Conservation (phyloP, 2,797 vertebrate species). For the Centropyge bicolor region DNA sequence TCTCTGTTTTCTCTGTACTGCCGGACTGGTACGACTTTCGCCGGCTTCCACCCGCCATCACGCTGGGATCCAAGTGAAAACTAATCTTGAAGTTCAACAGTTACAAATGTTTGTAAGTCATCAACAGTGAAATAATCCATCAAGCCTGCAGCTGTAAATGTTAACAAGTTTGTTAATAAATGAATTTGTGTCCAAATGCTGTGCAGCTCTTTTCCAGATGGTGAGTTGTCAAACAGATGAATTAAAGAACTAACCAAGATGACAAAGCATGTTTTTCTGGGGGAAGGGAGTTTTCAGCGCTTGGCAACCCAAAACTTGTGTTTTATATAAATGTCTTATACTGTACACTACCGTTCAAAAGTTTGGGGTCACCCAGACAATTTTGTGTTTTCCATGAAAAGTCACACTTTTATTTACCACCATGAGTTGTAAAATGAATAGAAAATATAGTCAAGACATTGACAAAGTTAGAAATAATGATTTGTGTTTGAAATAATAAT, state of each 20-base stretch:
- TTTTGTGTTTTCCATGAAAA: no score
- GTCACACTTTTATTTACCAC: no score
- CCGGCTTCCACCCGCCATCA: background rate
- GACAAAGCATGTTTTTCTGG: background rate
- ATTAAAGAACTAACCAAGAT: constrained; percentile 2
- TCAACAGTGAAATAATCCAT: constrained; percentile 1
- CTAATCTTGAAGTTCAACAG: background rate
- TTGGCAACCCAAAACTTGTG: background rate
- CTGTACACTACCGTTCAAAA: no score
- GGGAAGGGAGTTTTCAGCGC: background rate
- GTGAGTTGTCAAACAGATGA: constrained; percentile 3
- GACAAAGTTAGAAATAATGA: no score
- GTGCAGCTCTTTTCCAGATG: background rate
- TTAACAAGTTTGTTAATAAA: background rate
- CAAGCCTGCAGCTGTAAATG: background rate
- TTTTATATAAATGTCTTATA: background rate
- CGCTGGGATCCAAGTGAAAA: background rate
- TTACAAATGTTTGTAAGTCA: constrained; percentile 1
- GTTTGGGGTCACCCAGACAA: no score
- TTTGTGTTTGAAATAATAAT: no score
- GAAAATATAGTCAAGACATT: no score
- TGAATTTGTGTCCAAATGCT: background rate
- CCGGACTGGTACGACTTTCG: background rate
- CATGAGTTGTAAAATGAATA: no score
- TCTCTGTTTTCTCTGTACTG: background rate